Evolutionary conservation across 2,113 vertebrate species (phyloP).

Genomic region (Sphyrna mokarran): DNA sequence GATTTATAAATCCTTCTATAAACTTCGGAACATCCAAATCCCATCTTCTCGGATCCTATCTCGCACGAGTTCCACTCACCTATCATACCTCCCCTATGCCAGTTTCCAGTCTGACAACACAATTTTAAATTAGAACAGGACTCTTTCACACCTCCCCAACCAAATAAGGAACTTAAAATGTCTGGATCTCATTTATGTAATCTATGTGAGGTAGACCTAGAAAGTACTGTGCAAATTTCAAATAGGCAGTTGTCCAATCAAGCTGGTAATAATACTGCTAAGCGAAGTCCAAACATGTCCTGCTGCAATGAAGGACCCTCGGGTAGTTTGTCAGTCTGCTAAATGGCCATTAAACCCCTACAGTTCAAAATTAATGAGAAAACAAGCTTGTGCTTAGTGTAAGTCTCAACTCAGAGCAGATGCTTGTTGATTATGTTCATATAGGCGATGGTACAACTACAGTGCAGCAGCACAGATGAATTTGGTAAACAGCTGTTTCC

Average conservation of each 20-base stretch:
- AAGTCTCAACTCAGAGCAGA: slow-evolving; percentile 18
- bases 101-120: not conserved
- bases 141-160: not conserved
- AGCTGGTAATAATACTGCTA: not conserved
- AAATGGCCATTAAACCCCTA: not conserved
- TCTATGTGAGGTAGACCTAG: not conserved
- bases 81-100: not conserved
- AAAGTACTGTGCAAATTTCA: not conserved
- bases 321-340: not conserved
- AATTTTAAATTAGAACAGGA: not conserved
- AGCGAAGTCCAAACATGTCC: not conserved
- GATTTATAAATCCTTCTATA: not conserved
- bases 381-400: not conserved
- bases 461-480: not conserved
- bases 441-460: not conserved
- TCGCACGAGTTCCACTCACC: not conserved
- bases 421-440: slow-evolving; percentile 32
- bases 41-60: not conserved
- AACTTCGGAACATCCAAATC: not conserved
- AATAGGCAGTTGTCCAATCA: not conserved
- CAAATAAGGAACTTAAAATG: not conserved
- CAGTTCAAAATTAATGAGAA: slow-evolving; percentile 15
- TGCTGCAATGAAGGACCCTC: not conserved
- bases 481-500: slow-evolving; percentile 33
- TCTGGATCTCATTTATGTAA: not conserved